Conservation (phyloP, 2,888 invertebrate genomes). For the Cheilosia urbana region DNA sequence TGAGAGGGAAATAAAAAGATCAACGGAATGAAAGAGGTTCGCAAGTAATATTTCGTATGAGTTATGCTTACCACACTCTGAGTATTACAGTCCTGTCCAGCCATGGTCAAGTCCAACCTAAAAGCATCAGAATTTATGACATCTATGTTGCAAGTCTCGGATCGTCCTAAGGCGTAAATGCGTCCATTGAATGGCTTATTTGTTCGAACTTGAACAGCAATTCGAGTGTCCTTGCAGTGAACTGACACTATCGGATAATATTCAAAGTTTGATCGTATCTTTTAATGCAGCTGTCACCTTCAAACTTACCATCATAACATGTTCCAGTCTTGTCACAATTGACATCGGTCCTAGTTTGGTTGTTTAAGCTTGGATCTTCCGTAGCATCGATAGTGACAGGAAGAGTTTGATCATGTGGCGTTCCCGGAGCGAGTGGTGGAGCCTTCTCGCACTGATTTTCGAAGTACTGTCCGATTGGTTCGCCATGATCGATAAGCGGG, state of each 20-base stretch:
- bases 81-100: constrained; percentile 97
- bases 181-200: constrained; percentile 97
- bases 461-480: constrained; percentile 94
- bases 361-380: constrained; percentile 89
- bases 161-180: constrained; percentile 96
- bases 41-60: background rate
- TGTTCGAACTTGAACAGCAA: constrained; percentile 95
- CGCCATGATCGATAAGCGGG: constrained; percentile 95
- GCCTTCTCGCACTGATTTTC: constrained; percentile 94
- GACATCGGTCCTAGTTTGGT: constrained; percentile 90
- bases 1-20: background rate
- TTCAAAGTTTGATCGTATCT: too few relatives aligned
- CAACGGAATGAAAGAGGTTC: background rate
- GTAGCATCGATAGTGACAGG: constrained; percentile 91
- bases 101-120: constrained; percentile 95
- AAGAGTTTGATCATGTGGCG: constrained; percentile 86
- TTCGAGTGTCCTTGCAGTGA: constrained; percentile 96
- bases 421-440: constrained; percentile 78
- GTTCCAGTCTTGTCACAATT: constrained; percentile 98
- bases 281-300: background rate
- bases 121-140: constrained; percentile 96
- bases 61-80: constrained; percentile 92
- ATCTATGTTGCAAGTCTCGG: constrained; percentile 97
- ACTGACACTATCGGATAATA: constrained; percentile 89
- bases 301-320: constrained; percentile 93